Evolutionary conservation across 2,888 invertebrate species (phyloP).

Genomic region (Mythimna loreyi): DNA sequence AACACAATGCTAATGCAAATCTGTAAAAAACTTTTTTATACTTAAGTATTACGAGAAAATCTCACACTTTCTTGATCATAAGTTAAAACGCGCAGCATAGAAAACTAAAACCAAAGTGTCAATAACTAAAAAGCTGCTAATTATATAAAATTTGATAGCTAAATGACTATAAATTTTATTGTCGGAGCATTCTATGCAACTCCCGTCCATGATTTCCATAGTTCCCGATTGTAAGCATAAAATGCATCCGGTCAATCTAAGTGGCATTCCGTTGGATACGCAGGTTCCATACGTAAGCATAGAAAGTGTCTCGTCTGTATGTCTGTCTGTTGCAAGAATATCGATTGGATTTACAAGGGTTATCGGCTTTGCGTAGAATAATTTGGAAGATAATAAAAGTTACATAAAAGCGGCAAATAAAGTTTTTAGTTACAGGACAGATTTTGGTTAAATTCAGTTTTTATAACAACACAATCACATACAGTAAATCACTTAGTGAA

Average conservation of each 20-base stretch:
- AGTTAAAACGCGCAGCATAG: constrained; percentile 28
- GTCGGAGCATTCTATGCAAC: constrained; percentile 44
- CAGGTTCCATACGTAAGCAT: constrained; percentile 42
- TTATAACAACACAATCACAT: background rate
- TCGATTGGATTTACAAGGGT: constrained; percentile 42
- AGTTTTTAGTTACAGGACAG: background rate
- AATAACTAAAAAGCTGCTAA: constrained; percentile 62
- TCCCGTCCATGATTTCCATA: constrained; percentile 59
- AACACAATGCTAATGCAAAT: background rate
- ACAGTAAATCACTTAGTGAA: background rate
- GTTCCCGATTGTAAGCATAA: constrained; percentile 59
- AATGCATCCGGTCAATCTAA: constrained; percentile 62
- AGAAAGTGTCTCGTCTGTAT: constrained; percentile 51
- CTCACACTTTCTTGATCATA: constrained; percentile 8
- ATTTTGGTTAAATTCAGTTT: background rate
- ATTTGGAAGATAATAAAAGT: background rate
- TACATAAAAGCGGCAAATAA: background rate
- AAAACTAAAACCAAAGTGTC: constrained; percentile 45
- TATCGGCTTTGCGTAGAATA: constrained; percentile 8
- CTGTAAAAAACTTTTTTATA: background rate
- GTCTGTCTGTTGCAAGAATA: constrained; percentile 43
- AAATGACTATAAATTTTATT: constrained; percentile 61
- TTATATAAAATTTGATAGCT: constrained; percentile 51
- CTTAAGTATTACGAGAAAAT: background rate
- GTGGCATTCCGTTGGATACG: constrained; percentile 58